Conservation (phyloP, 2,888 invertebrate genomes). For the Cantharis flavilabris region DNA sequence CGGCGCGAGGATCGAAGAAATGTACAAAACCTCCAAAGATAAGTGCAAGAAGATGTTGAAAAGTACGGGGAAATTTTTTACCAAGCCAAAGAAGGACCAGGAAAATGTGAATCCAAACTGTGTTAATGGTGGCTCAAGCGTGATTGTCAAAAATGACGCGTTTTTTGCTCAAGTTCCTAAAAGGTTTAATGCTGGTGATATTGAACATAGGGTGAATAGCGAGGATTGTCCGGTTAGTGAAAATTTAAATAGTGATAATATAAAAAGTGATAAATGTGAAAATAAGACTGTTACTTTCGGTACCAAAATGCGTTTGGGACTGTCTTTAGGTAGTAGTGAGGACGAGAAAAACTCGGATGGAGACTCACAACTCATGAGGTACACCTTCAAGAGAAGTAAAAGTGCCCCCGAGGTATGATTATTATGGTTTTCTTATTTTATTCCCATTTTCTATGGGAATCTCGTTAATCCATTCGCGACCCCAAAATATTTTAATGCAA, state of each 20-base stretch:
- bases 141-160: conserved; percentile 45
- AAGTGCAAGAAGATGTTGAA: conserved; percentile 51
- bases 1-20: conserved; percentile 49
- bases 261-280: conserved; percentile 26
- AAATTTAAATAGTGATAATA: conserved; percentile 13
- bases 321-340: not conserved
- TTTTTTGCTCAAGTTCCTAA: conserved; percentile 42
- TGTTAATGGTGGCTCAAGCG: conserved; percentile 34
- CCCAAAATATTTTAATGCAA: too few species aligned
- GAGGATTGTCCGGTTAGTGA: conserved; percentile 17
- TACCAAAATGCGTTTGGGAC: not conserved
- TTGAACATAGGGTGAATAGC: conserved; percentile 45
- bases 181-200: conserved; percentile 44
- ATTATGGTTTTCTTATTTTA: not conserved
- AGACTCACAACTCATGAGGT: not conserved
- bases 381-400: not conserved
- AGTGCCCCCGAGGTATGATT: not conserved
- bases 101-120: conserved; percentile 37
- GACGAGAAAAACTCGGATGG: not conserved
- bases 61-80: conserved; percentile 51
- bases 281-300: conserved; percentile 1
- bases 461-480: too few species aligned
- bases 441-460: too few species aligned
- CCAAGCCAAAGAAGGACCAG: conserved; percentile 33
- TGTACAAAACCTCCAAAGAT: conserved; percentile 52